Evolutionary conservation across 1,140 invertebrate species (phyloP).

Genomic region (Drosophila arizonae): DNA sequence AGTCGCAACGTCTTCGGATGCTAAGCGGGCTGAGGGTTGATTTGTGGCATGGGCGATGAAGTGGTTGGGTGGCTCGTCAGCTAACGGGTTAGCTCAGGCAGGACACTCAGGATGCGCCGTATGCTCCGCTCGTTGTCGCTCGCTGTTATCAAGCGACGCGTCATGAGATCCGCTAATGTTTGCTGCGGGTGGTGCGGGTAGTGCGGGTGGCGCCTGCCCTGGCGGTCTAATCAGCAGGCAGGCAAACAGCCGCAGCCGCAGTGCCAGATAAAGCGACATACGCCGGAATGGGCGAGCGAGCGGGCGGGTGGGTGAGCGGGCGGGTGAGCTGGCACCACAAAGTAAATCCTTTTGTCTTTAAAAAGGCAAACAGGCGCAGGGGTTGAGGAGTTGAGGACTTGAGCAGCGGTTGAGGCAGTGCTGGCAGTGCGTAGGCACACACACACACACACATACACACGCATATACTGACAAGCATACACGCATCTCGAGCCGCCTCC

Average conservation of each 20-base stretch:
- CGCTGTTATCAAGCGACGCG: constrained; percentile 50
- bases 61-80: background rate
- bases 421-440: constrained; percentile 16
- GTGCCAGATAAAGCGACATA: constrained; percentile 61
- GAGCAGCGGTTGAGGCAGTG: background rate
- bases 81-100: constrained; percentile 33
- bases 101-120: constrained; percentile 49
- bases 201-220: constrained; percentile 24
- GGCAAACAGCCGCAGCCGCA: constrained; percentile 73
- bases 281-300: background rate
- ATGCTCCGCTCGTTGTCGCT: constrained; percentile 71
- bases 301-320: background rate
- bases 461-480: constrained; percentile 9
- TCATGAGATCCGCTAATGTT: constrained; percentile 67
- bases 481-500: constrained; percentile 32
- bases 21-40: constrained; percentile 18
- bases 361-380: constrained; percentile 53
- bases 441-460: constrained; percentile 1
- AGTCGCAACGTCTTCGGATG: constrained; percentile 45
- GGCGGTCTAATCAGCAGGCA: constrained; percentile 75
- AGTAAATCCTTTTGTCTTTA: constrained; percentile 79
- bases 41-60: background rate
- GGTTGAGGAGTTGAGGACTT: background rate
- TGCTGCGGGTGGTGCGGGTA: constrained; percentile 38
- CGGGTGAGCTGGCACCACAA: constrained; percentile 36